Evolutionary conservation across 2,888 invertebrate species (phyloP).

Genomic region (Macaria notata): DNA sequence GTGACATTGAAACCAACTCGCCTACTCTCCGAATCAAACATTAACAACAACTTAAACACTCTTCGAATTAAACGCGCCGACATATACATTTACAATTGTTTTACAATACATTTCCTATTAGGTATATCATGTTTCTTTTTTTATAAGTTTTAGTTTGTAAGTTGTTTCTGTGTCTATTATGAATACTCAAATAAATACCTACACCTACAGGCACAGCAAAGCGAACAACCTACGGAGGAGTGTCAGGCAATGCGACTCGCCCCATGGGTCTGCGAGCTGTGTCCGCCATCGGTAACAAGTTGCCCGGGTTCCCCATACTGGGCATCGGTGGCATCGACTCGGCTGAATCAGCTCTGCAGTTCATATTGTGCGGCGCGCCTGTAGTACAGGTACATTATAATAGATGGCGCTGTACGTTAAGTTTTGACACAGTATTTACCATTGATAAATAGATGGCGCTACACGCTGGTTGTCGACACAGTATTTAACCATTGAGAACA

Average conservation of each 20-base stretch:
- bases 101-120: no score
- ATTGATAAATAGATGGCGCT: background rate
- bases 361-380: conserved; percentile 95
- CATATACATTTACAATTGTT: no score
- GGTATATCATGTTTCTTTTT: no score
- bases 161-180: no score
- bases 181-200: no score
- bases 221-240: conserved; percentile 96
- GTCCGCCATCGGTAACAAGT: conserved; percentile 90
- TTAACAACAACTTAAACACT: no score
- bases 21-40: no score
- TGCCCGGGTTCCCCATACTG: conserved; percentile 95
- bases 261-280: conserved; percentile 97
- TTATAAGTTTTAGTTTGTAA: no score
- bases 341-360: conserved; percentile 97
- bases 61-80: no score
- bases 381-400: conserved; percentile 88
- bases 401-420: background rate
- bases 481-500: no score
- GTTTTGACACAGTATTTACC: background rate
- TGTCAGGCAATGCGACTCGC: conserved; percentile 96
- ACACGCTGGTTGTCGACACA: no score
- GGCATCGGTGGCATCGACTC: conserved; percentile 99
- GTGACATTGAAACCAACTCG: no score
- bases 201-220: conserved; percentile 78